Conservation (phyloP, 2,888 invertebrate species). For the Polyploca ridens region DNA sequence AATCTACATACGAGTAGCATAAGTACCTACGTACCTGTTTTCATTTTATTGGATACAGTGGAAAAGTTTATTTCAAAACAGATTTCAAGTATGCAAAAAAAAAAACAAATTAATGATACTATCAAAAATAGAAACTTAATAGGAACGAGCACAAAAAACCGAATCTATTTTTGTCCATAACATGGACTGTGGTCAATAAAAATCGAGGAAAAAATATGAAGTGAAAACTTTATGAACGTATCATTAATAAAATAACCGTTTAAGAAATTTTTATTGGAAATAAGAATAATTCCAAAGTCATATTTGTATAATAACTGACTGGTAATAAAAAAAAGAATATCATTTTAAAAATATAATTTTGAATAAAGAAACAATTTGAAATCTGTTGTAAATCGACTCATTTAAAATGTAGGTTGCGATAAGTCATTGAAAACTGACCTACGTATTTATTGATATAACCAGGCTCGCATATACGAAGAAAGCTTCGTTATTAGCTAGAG, state of each 20-base stretch:
- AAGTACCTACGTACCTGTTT: background rate
- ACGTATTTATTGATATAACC: slow-evolving; percentile 17
- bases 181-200: background rate
- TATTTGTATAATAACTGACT: background rate
- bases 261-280: background rate
- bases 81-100: background rate
- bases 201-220: background rate
- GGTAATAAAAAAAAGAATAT: background rate
- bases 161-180: background rate
- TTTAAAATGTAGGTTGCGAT: slow-evolving; percentile 12
- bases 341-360: background rate
- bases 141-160: background rate
- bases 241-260: background rate
- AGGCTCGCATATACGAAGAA: background rate
- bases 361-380: slow-evolving; percentile 3
- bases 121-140: background rate
- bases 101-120: background rate
- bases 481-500: slow-evolving; percentile 7
- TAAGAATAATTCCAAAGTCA: background rate
- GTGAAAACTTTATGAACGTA: background rate
- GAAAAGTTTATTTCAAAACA: background rate
- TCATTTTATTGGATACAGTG: background rate
- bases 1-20: slow-evolving; percentile 4
- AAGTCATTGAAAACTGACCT: background rate
- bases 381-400: slow-evolving; percentile 13